These are phyloP conservation scores for Protodeltote pygarga DNA, from an alignment of 2,888 invertebrate genomes.

Conservation along the genomic window DNA sequence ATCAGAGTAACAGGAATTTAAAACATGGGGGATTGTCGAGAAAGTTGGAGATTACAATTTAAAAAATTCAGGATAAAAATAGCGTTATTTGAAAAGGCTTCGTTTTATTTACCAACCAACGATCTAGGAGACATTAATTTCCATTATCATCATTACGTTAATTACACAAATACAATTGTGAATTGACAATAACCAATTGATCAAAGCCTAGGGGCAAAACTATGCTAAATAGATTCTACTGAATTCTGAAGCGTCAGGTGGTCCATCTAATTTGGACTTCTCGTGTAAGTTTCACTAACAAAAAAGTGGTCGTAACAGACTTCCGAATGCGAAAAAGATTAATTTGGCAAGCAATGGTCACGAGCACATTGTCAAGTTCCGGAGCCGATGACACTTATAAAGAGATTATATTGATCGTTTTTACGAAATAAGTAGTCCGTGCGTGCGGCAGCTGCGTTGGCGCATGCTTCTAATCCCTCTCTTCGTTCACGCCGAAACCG, in stretches of 20 bases:
- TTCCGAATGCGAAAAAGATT: slow-evolving; percentile 42
- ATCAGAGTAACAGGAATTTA: slow-evolving; percentile 64
- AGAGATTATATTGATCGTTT: slow-evolving; percentile 52
- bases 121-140: not conserved
- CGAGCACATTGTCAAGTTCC: slow-evolving; percentile 41
- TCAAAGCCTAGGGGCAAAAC: slow-evolving; percentile 19
- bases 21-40: slow-evolving; percentile 42
- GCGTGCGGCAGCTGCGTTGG: slow-evolving; percentile 66
- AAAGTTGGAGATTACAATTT: slow-evolving; percentile 33
- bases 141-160: not conserved
- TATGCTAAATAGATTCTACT: slow-evolving; percentile 14
- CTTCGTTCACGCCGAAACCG: slow-evolving; percentile 63
- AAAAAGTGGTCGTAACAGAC: slow-evolving; percentile 11
- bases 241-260: slow-evolving; percentile 5
- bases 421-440: slow-evolving; percentile 53
- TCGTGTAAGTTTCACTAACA: slow-evolving; percentile 17
- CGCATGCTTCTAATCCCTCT: slow-evolving; percentile 66
- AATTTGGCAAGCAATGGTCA: slow-evolving; percentile 43
- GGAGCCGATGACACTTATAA: slow-evolving; percentile 51
- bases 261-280: slow-evolving; percentile 14
- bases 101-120: too few relatives aligned
- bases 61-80: slow-evolving; percentile 12
- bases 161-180: too few relatives aligned
- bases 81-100: not conserved
- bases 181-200: slow-evolving; percentile 15